A percentile compares a stretch with the other conserved stretches of the same genome.
These are phyloP conservation scores for Todiramphus chloris DNA, from an alignment of 2,113 vertebrate species.

Conservation along the genomic window DNA sequence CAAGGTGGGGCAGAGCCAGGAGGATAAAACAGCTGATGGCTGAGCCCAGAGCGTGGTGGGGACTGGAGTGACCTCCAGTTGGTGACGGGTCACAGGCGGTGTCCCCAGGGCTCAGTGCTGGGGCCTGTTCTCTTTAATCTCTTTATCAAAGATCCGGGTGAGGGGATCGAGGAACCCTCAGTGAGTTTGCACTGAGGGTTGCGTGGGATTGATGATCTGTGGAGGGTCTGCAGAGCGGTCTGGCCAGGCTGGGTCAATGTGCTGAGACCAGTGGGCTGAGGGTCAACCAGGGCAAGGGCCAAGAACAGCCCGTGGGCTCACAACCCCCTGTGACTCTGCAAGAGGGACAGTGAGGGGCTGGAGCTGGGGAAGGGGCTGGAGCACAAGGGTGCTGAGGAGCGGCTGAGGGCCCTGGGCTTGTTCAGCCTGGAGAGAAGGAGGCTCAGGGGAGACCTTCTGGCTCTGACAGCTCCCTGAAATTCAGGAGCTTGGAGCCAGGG, in stretches of 20 bases:
- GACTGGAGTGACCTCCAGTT: too few species aligned
- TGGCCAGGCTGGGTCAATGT: background rate
- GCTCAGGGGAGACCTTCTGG: too few species aligned
- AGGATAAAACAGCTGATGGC: too few species aligned
- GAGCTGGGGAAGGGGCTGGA: background rate
- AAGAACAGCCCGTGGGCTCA: background rate
- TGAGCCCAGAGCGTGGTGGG: too few species aligned
- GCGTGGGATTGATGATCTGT: background rate
- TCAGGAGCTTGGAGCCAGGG: too few species aligned
- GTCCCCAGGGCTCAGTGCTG: background rate
- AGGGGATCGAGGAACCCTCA: background rate
- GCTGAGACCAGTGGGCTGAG: background rate
- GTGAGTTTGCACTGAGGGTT: background rate
- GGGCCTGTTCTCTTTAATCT: too few species aligned
- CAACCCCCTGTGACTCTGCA: background rate
- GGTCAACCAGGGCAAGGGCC: background rate
- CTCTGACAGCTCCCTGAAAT: too few species aligned
- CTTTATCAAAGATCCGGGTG: background rate
- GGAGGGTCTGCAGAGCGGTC: background rate
- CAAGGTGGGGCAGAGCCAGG: constrained; percentile 73
- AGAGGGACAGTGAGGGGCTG: background rate
- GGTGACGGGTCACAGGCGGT: too few species aligned
- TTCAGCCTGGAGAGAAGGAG: too few species aligned
- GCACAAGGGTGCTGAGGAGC: background rate
- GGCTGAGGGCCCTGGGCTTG: background rate